Conservation (phyloP, 2,113 vertebrate species). For the Cervus canadensis region DNA sequence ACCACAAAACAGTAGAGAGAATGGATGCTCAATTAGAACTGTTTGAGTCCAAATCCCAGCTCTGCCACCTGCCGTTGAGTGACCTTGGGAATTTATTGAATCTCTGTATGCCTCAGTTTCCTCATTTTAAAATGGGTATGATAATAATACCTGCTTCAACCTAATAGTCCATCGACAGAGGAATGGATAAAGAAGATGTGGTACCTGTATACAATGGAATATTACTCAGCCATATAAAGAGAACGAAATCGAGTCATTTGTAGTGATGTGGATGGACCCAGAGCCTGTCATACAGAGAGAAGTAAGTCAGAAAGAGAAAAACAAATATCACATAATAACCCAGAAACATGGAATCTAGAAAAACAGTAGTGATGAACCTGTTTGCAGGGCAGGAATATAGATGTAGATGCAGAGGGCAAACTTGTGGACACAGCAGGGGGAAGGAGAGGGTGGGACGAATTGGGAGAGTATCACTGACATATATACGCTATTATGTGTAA, state of each 20-base stretch:
- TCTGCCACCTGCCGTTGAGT: background rate
- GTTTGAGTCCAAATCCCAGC: background rate
- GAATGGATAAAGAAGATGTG: background rate
- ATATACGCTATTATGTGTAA: background rate
- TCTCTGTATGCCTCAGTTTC: background rate
- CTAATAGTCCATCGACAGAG: background rate
- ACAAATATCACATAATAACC: background rate
- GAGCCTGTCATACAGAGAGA: background rate
- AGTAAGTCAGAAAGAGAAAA: background rate
- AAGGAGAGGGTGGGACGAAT: background rate
- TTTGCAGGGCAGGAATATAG: background rate
- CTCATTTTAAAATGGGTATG: background rate
- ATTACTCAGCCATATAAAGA: background rate
- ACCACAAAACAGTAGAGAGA: background rate
- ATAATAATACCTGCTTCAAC: background rate
- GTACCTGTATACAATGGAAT: background rate
- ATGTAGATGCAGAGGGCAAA: background rate
- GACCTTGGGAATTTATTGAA: background rate
- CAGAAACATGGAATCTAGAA: background rate
- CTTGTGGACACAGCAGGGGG: background rate
- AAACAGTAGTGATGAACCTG: background rate
- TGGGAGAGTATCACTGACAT: background rate
- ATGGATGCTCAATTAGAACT: background rate
- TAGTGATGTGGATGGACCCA: background rate
- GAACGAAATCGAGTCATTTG: accelerated